Evolutionary conservation across 1,140 invertebrate genomes (phyloP), one percentile per base, ranked within the genome.

Genomic region (Calliopsis andreniformis): DNA sequence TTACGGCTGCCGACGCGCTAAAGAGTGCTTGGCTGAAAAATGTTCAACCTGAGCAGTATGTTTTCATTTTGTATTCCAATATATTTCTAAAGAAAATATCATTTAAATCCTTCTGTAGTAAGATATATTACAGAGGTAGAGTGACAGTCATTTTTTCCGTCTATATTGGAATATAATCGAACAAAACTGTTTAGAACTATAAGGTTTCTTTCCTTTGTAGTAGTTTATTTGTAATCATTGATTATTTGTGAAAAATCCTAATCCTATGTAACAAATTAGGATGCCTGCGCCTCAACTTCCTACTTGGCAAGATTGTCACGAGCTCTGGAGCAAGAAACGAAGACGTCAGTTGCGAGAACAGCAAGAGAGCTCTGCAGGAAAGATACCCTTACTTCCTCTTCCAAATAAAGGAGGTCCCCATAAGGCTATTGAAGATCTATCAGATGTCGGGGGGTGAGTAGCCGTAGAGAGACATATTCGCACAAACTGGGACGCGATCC

Each of bases 241-340:
- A 0, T n/a, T 35, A 18, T 30, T 78, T 4, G 30, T 79, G 51
- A 79, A 62, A 63, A 6, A 7, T 68, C 2, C 43, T 59, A 69
- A 16, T 59, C 28, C 63, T 63, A 28, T 10, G 32, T 47, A 8
- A 76, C 64, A 68, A 71, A 79, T 76, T 91, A 98, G 97, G 91
- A 96, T 97, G 95, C 94, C 95, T 68, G 94, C 94, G 20, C 96
- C 96, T 14, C 94, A 96, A 86, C 90, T 99, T 76, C 99, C 99
- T 1, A 97, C 95, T 32, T 97, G 97, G 95, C 98, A 99, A 93
- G 99, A 99, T 93, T 99, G 99, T 92, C 99, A 99, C 93, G 99
- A 99, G 92, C 93, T 99, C 86, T 99, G 98, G 98, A 98, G 97
- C 83, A 99, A 99, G 91, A 97, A 97, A 89, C 94, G 97, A 45